These are phyloP conservation scores for Platyscapa corneri DNA, from an alignment of 1,140 invertebrate genomes.

Conservation along the genomic window DNA sequence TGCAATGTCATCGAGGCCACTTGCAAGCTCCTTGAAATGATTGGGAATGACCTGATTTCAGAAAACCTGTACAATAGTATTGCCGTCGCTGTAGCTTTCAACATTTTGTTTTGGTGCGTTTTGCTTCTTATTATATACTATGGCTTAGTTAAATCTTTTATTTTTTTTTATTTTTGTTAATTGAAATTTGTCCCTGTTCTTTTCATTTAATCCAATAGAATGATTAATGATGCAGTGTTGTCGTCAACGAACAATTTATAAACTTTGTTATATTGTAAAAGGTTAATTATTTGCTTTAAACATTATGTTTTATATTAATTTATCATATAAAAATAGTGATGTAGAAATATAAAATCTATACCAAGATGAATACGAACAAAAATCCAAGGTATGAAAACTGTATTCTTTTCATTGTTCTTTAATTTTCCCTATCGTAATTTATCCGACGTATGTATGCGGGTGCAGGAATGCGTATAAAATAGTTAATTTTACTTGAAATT, in stretches of 20 bases:
- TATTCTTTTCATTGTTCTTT: background rate
- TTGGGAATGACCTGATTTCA: constrained; percentile 57
- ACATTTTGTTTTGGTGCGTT: constrained; percentile 67
- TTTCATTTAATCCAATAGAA: background rate
- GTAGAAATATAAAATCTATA: background rate
- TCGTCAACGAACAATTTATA: background rate
- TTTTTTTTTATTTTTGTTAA: background rate
- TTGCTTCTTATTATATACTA: background rate
- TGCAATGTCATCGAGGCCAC: background rate
- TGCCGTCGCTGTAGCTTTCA: constrained; percentile 63
- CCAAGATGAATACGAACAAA: background rate
- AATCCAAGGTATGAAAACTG: background rate
- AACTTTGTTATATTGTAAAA: background rate
- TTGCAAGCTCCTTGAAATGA: background rate
- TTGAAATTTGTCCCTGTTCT: background rate
- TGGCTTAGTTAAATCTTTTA: background rate
- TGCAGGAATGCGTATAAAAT: background rate
- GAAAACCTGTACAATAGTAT: constrained; percentile 68
- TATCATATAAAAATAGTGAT: background rate
- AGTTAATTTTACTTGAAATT: no score
- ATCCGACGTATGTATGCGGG: no score
- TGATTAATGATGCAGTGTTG: background rate
- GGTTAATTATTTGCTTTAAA: background rate
- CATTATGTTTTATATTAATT: background rate
- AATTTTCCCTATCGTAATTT: background rate